phyloP scores from a whole-genome alignment of 1,140 invertebrate species.

The Drosophila kanapiae region DNA sequence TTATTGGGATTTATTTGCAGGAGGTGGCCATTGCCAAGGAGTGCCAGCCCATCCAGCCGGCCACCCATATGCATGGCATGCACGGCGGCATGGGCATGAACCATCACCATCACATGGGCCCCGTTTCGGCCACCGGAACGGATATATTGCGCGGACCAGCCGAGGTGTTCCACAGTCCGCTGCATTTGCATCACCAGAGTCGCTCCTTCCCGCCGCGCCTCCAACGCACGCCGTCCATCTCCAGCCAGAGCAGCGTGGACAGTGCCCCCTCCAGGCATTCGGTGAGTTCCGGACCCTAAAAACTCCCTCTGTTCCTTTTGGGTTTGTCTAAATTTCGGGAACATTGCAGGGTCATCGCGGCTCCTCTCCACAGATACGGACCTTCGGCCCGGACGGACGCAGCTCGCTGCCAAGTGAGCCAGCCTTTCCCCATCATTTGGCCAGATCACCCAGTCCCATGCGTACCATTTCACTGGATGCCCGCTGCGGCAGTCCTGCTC shows the following conservation, averaged over 20 bases:
- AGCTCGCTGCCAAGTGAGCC: conserved; percentile 82
- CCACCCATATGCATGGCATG: conserved; percentile 58
- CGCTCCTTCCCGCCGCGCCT: conserved; percentile 86
- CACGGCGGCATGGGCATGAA: conserved; percentile 36
- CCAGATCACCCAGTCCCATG: conserved; percentile 90
- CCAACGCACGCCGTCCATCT: conserved; percentile 90
- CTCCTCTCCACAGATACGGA: conserved; percentile 91
- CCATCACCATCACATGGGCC: conserved; percentile 55
- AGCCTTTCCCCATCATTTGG: conserved; percentile 78
- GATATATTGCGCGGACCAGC: conserved; percentile 80
- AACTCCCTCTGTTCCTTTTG: fast-evolving
- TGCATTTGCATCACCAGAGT: conserved; percentile 84
- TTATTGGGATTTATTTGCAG: conserved; percentile 81
- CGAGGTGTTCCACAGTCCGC: conserved; percentile 79
- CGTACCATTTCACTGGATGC: conserved; percentile 91
- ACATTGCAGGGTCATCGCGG: conserved; percentile 87
- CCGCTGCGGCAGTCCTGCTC: conserved; percentile 87
- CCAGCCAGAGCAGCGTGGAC: conserved; percentile 92
- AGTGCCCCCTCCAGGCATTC: conserved; percentile 89
- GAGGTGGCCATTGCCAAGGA: conserved; percentile 89
- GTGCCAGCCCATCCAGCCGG: conserved; percentile 87
- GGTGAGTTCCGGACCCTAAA: conserved; percentile 75
- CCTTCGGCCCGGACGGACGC: conserved; percentile 91
- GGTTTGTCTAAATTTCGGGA: neutral
- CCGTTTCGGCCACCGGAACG: conserved; percentile 65